These are phyloP conservation scores for Ornithoptera alexandrae DNA, from an alignment of 2,888 invertebrate species.

Conservation along the genomic window DNA sequence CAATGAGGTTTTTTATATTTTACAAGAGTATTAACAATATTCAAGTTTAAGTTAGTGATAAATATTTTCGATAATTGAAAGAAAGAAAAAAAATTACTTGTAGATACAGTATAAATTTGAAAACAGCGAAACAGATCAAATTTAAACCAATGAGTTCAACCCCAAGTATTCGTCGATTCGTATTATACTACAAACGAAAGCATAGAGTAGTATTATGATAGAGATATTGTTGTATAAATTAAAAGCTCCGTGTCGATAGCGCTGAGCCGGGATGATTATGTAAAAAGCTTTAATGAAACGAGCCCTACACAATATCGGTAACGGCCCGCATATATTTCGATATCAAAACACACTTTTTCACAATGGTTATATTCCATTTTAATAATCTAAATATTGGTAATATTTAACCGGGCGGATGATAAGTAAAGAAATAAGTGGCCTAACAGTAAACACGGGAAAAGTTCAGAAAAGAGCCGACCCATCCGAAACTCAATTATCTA, in stretches of 20 bases:
- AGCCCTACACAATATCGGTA: constrained; percentile 14
- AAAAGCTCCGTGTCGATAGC: not conserved
- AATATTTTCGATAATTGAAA: no score
- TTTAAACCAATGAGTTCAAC: no score
- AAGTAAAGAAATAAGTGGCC: constrained; percentile 50
- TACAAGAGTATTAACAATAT: no score
- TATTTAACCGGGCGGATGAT: constrained; percentile 39
- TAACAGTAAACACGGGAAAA: constrained; percentile 60
- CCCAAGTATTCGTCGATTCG: no score
- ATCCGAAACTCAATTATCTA: constrained; percentile 74
- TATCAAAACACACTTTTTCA: constrained; percentile 21
- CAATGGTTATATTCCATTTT: constrained; percentile 34
- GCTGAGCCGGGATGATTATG: constrained; percentile 3
- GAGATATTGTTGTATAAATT: constrained; percentile 1
- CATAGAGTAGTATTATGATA: not conserved
- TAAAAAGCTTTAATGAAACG: constrained; percentile 26
- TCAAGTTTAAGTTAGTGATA: no score
- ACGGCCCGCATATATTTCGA: constrained; percentile 10
- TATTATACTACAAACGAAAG: not conserved
- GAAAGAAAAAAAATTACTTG: no score
- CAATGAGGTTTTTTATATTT: no score
- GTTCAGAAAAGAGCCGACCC: constrained; percentile 54
- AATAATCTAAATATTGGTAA: constrained; percentile 51
- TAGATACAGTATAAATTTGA: no score
- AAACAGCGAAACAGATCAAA: no score